Evolutionary conservation across 2,797 vertebrate genomes (phyloP).

Genomic region (Arnoldichthys spilopterus): DNA sequence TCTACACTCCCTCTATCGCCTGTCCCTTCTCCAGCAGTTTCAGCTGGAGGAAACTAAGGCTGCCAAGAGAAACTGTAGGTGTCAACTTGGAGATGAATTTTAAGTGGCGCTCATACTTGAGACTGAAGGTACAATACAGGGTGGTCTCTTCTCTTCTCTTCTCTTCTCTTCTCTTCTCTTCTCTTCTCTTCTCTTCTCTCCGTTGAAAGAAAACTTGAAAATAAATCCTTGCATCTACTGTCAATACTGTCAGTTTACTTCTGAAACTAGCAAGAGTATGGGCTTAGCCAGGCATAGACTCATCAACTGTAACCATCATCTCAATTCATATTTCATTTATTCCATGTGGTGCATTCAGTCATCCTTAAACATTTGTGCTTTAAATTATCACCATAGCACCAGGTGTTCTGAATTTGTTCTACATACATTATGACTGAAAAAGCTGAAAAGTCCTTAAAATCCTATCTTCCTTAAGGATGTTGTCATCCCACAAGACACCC

Average conservation of each 20-base stretch:
- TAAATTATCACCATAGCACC: slow-evolving; percentile 5
- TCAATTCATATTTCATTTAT: neutral
- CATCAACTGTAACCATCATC: neutral
- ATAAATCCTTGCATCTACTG: too few relatives aligned
- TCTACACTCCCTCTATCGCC: neutral
- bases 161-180: neutral
- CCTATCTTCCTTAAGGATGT: slow-evolving; percentile 17
- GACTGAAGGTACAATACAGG: neutral
- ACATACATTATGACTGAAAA: slow-evolving; percentile 15
- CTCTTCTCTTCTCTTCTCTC: neutral
- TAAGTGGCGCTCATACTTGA: slow-evolving; percentile 6
- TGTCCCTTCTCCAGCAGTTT: slow-evolving; percentile 2
- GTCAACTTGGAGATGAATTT: slow-evolving; percentile 22
- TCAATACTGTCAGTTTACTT: neutral
- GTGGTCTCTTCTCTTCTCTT: neutral
- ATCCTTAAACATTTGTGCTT: neutral
- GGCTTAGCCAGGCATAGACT: neutral
- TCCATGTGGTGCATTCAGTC: neutral
- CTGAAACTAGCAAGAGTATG: neutral
- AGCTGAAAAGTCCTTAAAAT: slow-evolving; percentile 38
- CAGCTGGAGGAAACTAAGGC: slow-evolving; percentile 26
- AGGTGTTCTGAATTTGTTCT: slow-evolving; percentile 20
- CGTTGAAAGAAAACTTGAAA: too few relatives aligned
- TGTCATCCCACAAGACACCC: slow-evolving; percentile 34
- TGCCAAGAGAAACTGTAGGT: slow-evolving; percentile 37